Evolutionary conservation across 2,888 invertebrate genomes (phyloP).

Genomic region (Drosophila neoperkinsi): DNA sequence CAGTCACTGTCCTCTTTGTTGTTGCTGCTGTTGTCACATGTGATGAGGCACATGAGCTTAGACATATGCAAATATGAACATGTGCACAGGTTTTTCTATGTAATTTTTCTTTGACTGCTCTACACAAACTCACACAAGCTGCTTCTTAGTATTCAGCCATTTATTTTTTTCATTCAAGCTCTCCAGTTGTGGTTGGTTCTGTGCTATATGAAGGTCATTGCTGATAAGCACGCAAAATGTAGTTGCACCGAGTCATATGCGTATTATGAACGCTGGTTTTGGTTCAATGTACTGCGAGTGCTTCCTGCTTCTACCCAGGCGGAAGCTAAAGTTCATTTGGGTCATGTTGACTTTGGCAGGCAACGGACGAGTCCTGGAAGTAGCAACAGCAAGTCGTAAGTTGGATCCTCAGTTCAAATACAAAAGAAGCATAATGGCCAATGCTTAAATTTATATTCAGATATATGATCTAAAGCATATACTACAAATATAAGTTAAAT

Average conservation of each 20-base stretch:
- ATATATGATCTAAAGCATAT: not conserved
- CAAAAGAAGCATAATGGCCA: not conserved
- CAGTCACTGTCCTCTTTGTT: conserved; percentile 25
- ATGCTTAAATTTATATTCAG: not conserved
- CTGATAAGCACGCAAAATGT: conserved; percentile 61
- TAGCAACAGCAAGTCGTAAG: conserved; percentile 19
- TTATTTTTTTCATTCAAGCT: conserved; percentile 24
- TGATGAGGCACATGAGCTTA: conserved; percentile 44
- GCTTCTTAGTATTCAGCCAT: conserved; percentile 49
- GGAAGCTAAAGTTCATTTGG: conserved; percentile 59
- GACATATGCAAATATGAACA: conserved; percentile 58
- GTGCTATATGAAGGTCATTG: conserved; percentile 69
- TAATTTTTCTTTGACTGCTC: conserved; percentile 24
- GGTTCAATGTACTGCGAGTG: conserved; percentile 57
- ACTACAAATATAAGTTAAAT: not conserved
- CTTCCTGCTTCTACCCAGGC: conserved; percentile 66
- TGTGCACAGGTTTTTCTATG: conserved; percentile 38
- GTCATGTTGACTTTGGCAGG: conserved; percentile 47
- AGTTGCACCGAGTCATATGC: conserved; percentile 37
- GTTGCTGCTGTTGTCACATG: conserved; percentile 31
- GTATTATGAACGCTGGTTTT: conserved; percentile 31
- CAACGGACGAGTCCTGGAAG: conserved; percentile 5
- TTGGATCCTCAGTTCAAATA: conserved; percentile 5
- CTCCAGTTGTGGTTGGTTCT: conserved; percentile 33
- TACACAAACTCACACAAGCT: conserved; percentile 23